Base-by-base conservation (phyloP, 2,888 invertebrate species). In the Ectemnius cavifrons region DNA sequence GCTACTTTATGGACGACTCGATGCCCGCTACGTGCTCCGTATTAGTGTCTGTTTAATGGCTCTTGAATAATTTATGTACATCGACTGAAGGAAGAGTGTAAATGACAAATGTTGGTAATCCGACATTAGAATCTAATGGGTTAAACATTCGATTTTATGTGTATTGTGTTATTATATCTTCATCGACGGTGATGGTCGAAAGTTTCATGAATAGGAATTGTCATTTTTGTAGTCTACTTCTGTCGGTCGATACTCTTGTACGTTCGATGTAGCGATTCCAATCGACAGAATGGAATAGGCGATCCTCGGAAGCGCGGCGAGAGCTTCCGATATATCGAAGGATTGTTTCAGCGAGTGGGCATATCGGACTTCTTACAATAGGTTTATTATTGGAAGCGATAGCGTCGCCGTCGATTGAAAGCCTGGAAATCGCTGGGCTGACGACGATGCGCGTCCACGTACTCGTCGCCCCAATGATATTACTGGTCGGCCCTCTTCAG, bases 401-500 rank as follows among this genome's bases (percentile, higher is more conserved):
- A 57, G 61, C 23, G 60, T 37, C 37, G 60, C 47, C 59, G 66
- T 52, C 73, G 73, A 79, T 79, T 75, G 63, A 68, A 76, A 75
- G 79, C 78, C 13, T 11, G 23, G 49, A 49, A 46, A 23, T 23
- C 14, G 6, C 3, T 8, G n/a, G 63, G 18, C 46, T 16, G 20
- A 78, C 80, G 78, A 56, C 65, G 67, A 58, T 23, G 20, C 23
- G 66, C 70, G 57, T 70, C 52, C 61, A 27, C 67, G 57, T 66
- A 37, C 37, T 37, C 57, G 64, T 72, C 20, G 49, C 67, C 61
- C 74, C 67, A 74, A 78, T 80, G 83, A 80, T 78, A 80, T 82
- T 82, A 79, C 74, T 56, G 71, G 64, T 63, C 73, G 37, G 72
- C 73, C 11, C 37, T 84, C 83, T 84, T 83, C 78, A 14, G 65